Base-by-base conservation (phyloP, 2,888 invertebrate species). In the Idaea dimidiata region DNA sequence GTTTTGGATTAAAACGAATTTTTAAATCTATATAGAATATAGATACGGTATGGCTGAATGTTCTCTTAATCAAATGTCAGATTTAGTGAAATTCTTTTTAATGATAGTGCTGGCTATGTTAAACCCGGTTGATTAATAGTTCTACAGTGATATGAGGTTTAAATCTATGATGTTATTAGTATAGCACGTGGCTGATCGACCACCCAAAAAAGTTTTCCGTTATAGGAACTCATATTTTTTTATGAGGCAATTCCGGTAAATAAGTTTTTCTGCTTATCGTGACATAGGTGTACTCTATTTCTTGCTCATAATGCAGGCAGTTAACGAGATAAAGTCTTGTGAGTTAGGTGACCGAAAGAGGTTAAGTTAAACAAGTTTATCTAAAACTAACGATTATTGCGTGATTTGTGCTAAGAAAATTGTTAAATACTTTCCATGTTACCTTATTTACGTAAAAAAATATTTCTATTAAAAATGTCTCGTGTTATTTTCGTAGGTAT, bases 21-120 rank as follows among this genome's bases (percentile, higher is more conserved):
- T 59, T 67, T 63, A 66, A 68, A 71, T 69, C 64, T 43, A 10
- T 43, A 70, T 71, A 64, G 62, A 62, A 10, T 43, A 70, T 71
- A 64, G 62, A 62, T 69, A 68, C 70, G 66, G 75, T 69, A 68
- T 70, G 66, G 75, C 74, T 70, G 72, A 77, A 78, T 81, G 79
- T 86, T 87, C 85, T 87, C 87, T 91, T 88, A 89, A 89, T 90
- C 89, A 88, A 88, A 88, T 72, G 90, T 91, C 90, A 80, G 91
- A 91, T 91, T 89, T 89, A 83, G 86, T 84, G 80, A 88, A 86
- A 88, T 89, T 87, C 82, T 77, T 80, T 86, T 81, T 88, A 89
- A 88, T 89, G 84, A 88, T 86, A 86, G 84, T 80, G 80, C 81
- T 83, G 79, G 80, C 78, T 72, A 81, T 79, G 82, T 79, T 90